Evolutionary conservation across 2,888 invertebrate species (phyloP).

Genomic region (Tolmerus cingulatus): DNA sequence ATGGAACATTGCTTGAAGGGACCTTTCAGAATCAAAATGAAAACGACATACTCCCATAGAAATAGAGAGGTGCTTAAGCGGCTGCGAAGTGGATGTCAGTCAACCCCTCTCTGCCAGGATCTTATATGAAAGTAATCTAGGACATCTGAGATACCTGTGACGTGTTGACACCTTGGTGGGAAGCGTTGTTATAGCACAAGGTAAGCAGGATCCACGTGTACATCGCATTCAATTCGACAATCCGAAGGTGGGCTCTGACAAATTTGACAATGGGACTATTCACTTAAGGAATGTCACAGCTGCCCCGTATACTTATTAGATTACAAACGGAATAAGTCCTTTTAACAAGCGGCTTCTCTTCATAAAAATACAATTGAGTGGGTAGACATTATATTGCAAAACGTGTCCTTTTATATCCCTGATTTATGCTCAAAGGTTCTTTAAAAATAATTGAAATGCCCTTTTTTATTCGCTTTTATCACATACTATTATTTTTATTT

Average conservation of each 20-base stretch:
- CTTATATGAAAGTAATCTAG: not conserved
- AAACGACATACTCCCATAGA: not conserved
- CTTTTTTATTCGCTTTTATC: no score
- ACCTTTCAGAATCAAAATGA: not conserved
- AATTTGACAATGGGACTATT: not conserved
- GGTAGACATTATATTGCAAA: no score
- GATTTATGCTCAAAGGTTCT: no score
- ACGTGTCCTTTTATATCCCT: no score
- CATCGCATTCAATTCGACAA: not conserved
- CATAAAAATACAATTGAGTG: no score
- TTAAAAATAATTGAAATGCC: no score
- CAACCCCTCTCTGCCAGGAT: not conserved
- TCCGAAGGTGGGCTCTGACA: not conserved
- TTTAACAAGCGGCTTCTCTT: no score
- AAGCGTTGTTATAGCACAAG: not conserved
- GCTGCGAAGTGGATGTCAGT: not conserved
- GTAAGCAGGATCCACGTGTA: not conserved
- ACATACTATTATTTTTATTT: no score
- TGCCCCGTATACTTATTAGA: not conserved
- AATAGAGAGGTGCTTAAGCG: not conserved
- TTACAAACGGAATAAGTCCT: not conserved
- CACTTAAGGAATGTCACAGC: not conserved
- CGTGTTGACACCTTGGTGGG: not conserved
- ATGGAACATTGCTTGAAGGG: not conserved
- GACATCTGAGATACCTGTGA: not conserved